phyloP scores from a whole-genome alignment of 2,888 invertebrate genomes.

The Axea sp. region DNA sequence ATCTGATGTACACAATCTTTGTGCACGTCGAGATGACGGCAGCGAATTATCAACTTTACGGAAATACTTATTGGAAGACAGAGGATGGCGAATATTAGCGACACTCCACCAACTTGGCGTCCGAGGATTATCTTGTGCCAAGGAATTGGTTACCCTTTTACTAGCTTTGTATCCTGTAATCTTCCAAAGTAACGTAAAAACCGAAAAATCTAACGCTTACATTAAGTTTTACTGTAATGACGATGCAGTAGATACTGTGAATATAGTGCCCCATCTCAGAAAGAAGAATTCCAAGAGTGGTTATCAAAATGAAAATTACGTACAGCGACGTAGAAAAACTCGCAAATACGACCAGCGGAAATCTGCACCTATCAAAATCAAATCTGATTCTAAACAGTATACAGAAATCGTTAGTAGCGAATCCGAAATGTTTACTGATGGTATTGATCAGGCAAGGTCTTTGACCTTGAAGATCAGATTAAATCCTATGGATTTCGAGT shows the following conservation, averaged over 20 bases:
- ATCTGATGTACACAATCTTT: conserved; percentile 82
- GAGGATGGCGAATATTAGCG: conserved; percentile 83
- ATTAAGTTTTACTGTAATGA: conserved; percentile 72
- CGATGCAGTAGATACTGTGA: conserved; percentile 73
- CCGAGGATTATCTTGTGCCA: conserved; percentile 82
- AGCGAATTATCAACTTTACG: conserved; percentile 79
- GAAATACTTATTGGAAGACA: conserved; percentile 82
- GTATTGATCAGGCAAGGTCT: conserved; percentile 81
- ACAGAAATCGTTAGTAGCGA: conserved; percentile 71
- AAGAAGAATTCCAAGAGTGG: conserved; percentile 64
- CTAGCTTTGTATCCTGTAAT: conserved; percentile 81
- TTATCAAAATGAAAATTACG: conserved; percentile 41
- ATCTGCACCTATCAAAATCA: conserved; percentile 10
- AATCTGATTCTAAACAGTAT: conserved; percentile 52
- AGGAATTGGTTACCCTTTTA: conserved; percentile 82
- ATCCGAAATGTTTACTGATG: conserved; percentile 76
- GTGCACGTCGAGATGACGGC: conserved; percentile 74
- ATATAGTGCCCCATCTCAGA: conserved; percentile 72
- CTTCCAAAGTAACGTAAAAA: conserved; percentile 55
- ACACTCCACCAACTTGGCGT: conserved; percentile 82
- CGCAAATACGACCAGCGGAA: conserved; percentile 45
- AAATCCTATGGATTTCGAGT: conserved; percentile 83
- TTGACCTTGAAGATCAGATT: conserved; percentile 81
- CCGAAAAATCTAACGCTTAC: conserved; percentile 67
- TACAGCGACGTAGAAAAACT: conserved; percentile 20